Conservation (phyloP, 1,140 invertebrate species). For the Lasioglossum baleicum region DNA sequence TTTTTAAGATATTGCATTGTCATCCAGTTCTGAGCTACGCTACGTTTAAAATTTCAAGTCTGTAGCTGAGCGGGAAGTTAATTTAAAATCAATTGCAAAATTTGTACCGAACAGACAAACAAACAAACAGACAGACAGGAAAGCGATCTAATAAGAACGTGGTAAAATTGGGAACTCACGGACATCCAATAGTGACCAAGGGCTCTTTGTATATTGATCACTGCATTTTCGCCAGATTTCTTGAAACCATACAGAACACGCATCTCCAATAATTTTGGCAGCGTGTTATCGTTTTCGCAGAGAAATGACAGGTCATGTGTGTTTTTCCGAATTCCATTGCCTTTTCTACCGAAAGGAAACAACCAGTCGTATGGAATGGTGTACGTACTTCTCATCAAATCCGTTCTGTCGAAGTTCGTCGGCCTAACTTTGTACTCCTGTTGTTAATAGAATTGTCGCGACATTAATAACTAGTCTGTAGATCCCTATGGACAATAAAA, state of each 20-base stretch:
- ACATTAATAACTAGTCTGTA: not conserved
- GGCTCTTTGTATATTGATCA: conserved; percentile 62
- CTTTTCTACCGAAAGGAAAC: conserved; percentile 70
- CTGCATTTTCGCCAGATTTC: conserved; percentile 45
- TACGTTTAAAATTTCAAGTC: too few species aligned
- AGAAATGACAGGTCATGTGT: conserved; percentile 53
- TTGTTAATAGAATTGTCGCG: not conserved
- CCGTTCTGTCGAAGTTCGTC: conserved; percentile 47
- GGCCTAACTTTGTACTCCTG: conserved; percentile 13
- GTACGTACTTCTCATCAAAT: conserved; percentile 67
- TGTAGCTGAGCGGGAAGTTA: too few species aligned
- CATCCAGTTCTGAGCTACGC: too few species aligned
- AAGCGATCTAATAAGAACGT: too few species aligned
- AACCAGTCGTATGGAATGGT: conserved; percentile 68
- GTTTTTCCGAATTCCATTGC: conserved; percentile 57
- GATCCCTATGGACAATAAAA: too few species aligned
- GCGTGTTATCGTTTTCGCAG: conserved; percentile 21
- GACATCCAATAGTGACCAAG: conserved; percentile 64
- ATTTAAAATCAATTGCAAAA: too few species aligned
- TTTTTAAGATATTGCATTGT: too few species aligned
- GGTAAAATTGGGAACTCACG: conserved; percentile 52
- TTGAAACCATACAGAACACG: conserved; percentile 54
- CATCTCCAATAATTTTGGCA: conserved; percentile 44
- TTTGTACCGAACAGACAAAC: too few species aligned
- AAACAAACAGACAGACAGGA: too few species aligned